phyloP scores from a whole-genome alignment of 2,797 vertebrate species.

The Mergus octosetaceus region DNA sequence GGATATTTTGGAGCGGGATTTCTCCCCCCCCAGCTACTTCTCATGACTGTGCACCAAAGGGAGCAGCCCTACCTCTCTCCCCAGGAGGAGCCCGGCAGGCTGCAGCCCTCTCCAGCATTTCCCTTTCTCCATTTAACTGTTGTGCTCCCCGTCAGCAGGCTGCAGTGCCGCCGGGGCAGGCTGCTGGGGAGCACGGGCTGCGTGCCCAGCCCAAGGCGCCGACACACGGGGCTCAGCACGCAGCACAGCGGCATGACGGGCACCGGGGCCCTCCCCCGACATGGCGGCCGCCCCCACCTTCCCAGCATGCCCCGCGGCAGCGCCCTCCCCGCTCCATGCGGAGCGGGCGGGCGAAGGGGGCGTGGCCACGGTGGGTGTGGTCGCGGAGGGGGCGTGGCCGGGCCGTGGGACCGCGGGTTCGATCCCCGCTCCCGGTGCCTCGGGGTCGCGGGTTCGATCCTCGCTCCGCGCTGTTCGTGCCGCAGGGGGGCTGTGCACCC shows the following conservation, averaged over 20 bases:
- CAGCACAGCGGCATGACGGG: not conserved
- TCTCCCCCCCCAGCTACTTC: not conserved
- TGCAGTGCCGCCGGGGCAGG: not conserved
- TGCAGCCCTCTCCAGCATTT: not conserved
- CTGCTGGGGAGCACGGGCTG: not conserved
- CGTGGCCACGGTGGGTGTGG: too few relatives aligned
- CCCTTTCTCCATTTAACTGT: not conserved
- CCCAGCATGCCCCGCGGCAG: too few relatives aligned
- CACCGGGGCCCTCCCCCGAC: too few relatives aligned
- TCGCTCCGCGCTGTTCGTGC: too few relatives aligned
- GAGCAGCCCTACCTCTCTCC: constrained; percentile 25
- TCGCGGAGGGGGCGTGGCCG: too few relatives aligned
- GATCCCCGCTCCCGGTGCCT: too few relatives aligned
- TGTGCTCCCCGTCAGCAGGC: not conserved
- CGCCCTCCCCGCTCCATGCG: too few relatives aligned
- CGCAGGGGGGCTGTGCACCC: too few relatives aligned
- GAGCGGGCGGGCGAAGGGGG: too few relatives aligned
- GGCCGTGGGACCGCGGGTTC: too few relatives aligned
- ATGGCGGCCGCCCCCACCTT: too few relatives aligned
- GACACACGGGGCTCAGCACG: not conserved
- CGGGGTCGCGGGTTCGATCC: too few relatives aligned
- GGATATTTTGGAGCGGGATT: not conserved
- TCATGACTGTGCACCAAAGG: not conserved
- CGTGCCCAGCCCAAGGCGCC: not conserved
- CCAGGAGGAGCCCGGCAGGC: not conserved